These are phyloP conservation scores for Drosophila falleni DNA, from an alignment of 2,888 invertebrate species.

Conservation along the genomic window DNA sequence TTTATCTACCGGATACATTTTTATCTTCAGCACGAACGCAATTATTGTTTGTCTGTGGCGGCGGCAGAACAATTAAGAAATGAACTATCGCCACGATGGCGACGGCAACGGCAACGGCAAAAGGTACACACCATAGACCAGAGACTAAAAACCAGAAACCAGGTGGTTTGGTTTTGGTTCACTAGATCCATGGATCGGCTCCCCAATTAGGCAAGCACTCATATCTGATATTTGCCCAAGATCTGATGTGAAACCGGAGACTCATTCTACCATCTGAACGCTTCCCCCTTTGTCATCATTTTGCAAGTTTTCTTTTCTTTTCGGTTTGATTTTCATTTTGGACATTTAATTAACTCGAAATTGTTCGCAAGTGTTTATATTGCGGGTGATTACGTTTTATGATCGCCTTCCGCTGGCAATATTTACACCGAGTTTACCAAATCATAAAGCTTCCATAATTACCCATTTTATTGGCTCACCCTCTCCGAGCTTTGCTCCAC, in stretches of 20 bases:
- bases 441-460: conserved; percentile 71
- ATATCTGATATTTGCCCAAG: conserved; percentile 66
- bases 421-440: conserved; percentile 68
- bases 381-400: conserved; percentile 67
- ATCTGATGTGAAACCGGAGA: conserved; percentile 56
- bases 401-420: conserved; percentile 74
- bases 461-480: conserved; percentile 48
- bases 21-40: conserved; percentile 70
- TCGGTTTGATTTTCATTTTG: conserved; percentile 53
- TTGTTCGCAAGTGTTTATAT: conserved; percentile 54
- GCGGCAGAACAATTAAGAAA: conserved; percentile 74
- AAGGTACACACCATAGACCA: conserved; percentile 25
- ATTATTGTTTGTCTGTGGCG: conserved; percentile 67
- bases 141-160: conserved; percentile 41
- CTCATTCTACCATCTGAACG: not conserved
- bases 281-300: conserved; percentile 11
- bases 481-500: conserved; percentile 26
- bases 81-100: conserved; percentile 69
- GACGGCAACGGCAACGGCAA: conserved; percentile 44
- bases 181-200: conserved; percentile 26
- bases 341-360: conserved; percentile 72
- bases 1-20: conserved; percentile 80
- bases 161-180: conserved; percentile 20
- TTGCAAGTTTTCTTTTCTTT: conserved; percentile 44
- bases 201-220: conserved; percentile 61